These are phyloP conservation scores for Hephaestus fuliginosus DNA, from an alignment of 2,797 vertebrate species.

Conservation along the genomic window DNA sequence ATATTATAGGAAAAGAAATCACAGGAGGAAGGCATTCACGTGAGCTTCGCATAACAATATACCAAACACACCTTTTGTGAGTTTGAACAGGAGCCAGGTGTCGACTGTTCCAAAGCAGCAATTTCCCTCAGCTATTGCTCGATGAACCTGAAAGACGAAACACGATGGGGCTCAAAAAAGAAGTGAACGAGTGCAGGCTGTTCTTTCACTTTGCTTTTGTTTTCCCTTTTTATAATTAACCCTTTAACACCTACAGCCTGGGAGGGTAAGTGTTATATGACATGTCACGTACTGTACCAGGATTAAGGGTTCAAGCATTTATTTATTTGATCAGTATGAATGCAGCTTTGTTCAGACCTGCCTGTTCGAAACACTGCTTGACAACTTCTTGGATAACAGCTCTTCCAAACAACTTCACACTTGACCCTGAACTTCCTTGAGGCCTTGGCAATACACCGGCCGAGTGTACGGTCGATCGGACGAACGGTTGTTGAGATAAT, in stretches of 20 bases:
- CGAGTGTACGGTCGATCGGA: too few relatives aligned
- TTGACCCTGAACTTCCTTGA: too few relatives aligned
- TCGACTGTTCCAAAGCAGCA: conserved; percentile 97
- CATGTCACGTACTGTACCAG: not conserved
- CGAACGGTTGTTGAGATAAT: too few relatives aligned
- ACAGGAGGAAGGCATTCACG: not conserved
- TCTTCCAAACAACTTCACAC: too few relatives aligned
- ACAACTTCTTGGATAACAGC: too few relatives aligned
- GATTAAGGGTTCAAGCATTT: too few relatives aligned
- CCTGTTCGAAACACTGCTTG: too few relatives aligned
- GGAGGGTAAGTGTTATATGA: not conserved
- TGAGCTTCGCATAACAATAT: not conserved
- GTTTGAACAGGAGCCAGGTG: conserved; percentile 93
- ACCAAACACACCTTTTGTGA: conserved; percentile 90
- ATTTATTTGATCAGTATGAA: too few relatives aligned
- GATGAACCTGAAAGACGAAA: conserved; percentile 82
- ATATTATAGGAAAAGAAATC: conserved; percentile 5
- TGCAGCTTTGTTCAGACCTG: too few relatives aligned
- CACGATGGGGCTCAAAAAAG: not conserved
- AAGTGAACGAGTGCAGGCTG: not conserved
- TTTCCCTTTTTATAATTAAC: not conserved
- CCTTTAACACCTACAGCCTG: not conserved
- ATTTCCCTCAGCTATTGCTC: conserved; percentile 87
- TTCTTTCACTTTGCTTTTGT: not conserved
- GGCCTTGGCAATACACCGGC: too few relatives aligned